A percentile compares a stretch with the other conserved stretches of the same genome.
Evolutionary conservation across 2,797 vertebrate genomes (phyloP).

Genomic region (Rhodeus uyekii): DNA sequence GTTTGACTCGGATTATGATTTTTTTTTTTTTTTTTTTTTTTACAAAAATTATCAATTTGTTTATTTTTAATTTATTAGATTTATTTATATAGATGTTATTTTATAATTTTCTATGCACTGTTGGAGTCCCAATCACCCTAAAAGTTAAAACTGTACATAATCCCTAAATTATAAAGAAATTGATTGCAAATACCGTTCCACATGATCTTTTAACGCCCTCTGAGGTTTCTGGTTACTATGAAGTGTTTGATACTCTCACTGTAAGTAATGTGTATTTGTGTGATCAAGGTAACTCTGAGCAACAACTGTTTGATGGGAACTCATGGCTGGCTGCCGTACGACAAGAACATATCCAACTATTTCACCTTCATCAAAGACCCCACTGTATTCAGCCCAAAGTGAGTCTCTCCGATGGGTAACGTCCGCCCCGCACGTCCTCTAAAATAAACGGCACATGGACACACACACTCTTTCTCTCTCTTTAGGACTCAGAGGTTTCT

Average conservation of each 20-base stretch:
- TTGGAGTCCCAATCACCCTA: neutral
- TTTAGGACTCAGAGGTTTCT: slow-evolving; percentile 87
- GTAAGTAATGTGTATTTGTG: neutral
- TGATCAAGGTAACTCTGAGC: slow-evolving; percentile 85
- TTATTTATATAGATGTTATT: neutral
- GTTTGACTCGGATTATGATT: too few relatives aligned
- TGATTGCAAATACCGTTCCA: neutral
- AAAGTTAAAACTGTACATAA: too few relatives aligned
- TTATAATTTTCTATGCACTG: neutral
- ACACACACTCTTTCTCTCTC: too few relatives aligned
- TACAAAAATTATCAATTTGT: too few relatives aligned
- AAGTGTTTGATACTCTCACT: neutral
- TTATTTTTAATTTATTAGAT: too few relatives aligned
- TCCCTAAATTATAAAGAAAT: neutral
- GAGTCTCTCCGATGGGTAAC: slow-evolving; percentile 61
- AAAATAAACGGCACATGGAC: too few relatives aligned
- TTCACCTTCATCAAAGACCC: slow-evolving; percentile 97
- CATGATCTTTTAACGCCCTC: neutral
- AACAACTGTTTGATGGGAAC: slow-evolving; percentile 88
- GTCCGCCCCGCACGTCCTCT: neutral
- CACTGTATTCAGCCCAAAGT: slow-evolving; percentile 92
- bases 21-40: too few relatives aligned
- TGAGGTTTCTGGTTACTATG: neutral
- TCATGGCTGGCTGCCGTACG: slow-evolving; percentile 95
- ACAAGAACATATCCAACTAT: slow-evolving; percentile 96